Base-by-base conservation (phyloP, 30 jellyfish, hydroid and myxozoan species). In the Aurelia sp. region DNA sequence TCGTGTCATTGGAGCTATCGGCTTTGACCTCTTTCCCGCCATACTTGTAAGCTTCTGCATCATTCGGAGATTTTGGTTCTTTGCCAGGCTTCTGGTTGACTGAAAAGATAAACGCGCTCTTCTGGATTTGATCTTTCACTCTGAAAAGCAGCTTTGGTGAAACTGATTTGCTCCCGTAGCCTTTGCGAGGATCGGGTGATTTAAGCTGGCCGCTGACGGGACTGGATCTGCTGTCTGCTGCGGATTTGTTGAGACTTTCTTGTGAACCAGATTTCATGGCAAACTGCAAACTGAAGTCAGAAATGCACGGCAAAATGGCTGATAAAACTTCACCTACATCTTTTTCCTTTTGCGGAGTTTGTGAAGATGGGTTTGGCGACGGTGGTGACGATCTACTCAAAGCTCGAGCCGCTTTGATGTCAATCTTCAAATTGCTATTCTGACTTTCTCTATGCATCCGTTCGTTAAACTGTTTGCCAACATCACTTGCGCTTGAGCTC, bases 211-310 rank as follows among this genome's bases (percentile, higher is more conserved):
- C 6, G 71, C 27, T 18, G 15, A 17, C 70, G 47, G 88, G 47
- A 62, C 67, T 31, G 15, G 72, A 6, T 6, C 23, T 37, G 37
- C 40, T 74, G 0, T 61, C 51, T 3, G n/a, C 44, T 20, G 58
- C 19, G 15, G 55, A 44, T 50, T 16, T 30, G 31, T 4, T 16
- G 74, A 76, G 37, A 55, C 66, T 62, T 17, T 78, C 89, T 19
- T 59, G 79, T n/a, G 89, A 78, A 20, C 89, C 79, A n/a, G 89
- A 33, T 21, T 50, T 62, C 79, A 78, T 62, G 47, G 89, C 89
- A 20, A 78, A 47, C n/a, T 62, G 41, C 80, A 78, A 30, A 51
- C 89, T 78, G 13, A 78, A 23, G 23, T 40, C 89, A 11, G 89
- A 59, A 10, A 78, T 78, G 23, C 48, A 69, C 3, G 89, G 89